Evolutionary conservation across 2,888 invertebrate species (phyloP), one percentile per base, ranked within the genome.

Genomic region (Hirtodrosophila histrioides): DNA sequence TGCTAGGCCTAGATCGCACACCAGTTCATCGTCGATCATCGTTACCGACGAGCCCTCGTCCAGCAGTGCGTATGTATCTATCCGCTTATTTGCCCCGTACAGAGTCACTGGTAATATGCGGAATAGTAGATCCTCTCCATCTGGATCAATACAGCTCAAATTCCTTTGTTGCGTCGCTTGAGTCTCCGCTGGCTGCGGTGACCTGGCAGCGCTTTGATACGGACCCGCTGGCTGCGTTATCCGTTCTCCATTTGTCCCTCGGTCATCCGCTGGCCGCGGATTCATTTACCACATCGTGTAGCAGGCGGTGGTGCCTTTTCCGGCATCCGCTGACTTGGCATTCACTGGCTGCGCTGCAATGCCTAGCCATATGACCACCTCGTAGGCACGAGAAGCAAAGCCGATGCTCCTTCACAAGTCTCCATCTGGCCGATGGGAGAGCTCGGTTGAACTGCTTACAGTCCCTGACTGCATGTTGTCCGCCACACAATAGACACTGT

Each of bases 401-500:
- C 17, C 17, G 17, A 17, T 17, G 17, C 17, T 17, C 17, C 17
- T 17, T 17, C 17, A 17, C 17, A 17, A 17, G 17, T 17, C 17
- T 17, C 50, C 56, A 63, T n/a, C 56, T 11, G n/a, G 41, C 45
- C 4, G 50, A 23, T 36, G 50, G 36, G 24, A 37, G 23, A 4
- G 40, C 39, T 31, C 33, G 10, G 7, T 40, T 9, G 24, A 56
- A 56, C 7, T 39, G 31, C 11, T 23, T 50, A 31, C 56, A 56
- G 23, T 50, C 27, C 27, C 10, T 51, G 29, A 29, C 35, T 27
- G 44, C 44, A 31, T 64, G 56, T 39, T 33, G 35, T 1, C 29
- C 46, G 4, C 49, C 40, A 46, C 56, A 64, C 3, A 64, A 17
- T 10, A 44, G 33, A 24, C 62, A 56, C 37, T 40, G 27, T 9